Base-by-base conservation (phyloP, 1,140 invertebrate genomes). In the Ceratosolen solmsi region DNA sequence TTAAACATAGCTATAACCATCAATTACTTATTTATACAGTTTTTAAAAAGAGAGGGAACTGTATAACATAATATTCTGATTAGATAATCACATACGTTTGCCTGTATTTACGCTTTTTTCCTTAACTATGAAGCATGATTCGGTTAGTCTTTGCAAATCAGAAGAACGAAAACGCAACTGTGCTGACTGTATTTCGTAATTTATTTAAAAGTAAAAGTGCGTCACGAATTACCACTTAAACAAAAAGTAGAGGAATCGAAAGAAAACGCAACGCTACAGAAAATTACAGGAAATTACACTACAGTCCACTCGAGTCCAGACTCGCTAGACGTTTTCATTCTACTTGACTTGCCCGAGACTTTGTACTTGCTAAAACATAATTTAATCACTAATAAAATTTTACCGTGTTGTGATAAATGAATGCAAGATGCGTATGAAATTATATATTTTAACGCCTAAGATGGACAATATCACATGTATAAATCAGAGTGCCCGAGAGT, bases 201-300 rank as follows among this genome's bases (percentile, higher is more conserved):
- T 22, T 25, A 22, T 22, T 60, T 60, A 9, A 60, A 60, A 30
- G 8, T 5, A 60, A 60, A 60, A 27, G 25, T 2, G 27, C 25
- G 27, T 79, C 60, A 70, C 63, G 68, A 79, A 58, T 79, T 79
- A 71, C 56, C 78, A 49, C 72, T 72, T 72, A 72, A n/a, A 56
- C 54, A 33, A 30, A 54, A 79, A 68, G 63, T 70, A 49, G 17
- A 33, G 17, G 2, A 54, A 71, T 72, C 51, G 78, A 71, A 38
- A 41, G 74, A 60, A 56, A 36, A 76, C n/a, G 20, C 25, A 73
- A 68, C 70, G 71, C 33, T 49, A 79, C 68, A 60, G 78, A 84
- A 84, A 82, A 84, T 86, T 85, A 82, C 68, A 84, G 83, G 75
- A 84, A 85, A 84, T 75, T 84, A 77, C n/a, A n/a, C 81, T 79